Percentiles rank a stretch among this genome's conserved stretches.
Conservation (phyloP, 2,888 invertebrate species). For the Dolichopus griseipennis region DNA sequence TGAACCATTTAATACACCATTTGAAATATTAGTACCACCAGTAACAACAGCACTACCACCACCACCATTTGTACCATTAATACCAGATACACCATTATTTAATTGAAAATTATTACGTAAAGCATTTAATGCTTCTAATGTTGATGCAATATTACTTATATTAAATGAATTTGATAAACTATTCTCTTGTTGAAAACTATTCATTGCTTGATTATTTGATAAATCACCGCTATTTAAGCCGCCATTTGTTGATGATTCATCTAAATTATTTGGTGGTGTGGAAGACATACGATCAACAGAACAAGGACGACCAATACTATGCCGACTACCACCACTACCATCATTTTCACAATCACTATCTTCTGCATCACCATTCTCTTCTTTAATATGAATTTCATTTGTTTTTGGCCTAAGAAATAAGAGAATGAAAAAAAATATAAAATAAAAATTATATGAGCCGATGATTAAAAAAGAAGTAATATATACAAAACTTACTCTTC, state of each 20-base stretch:
- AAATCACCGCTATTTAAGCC: slow-evolving; percentile 14
- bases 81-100: slow-evolving; percentile 12
- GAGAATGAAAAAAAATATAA: neutral
- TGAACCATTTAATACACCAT: slow-evolving; percentile 30
- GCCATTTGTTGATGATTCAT: slow-evolving; percentile 21
- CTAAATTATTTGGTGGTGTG: slow-evolving; percentile 20
- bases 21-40: slow-evolving; percentile 17
- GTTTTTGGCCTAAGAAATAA: neutral
- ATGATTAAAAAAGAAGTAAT: neutral
- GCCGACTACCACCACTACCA: slow-evolving; percentile 19
- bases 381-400: slow-evolving; percentile 16
- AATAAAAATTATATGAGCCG: neutral
- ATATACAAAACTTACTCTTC: slow-evolving; percentile 35
- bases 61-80: slow-evolving; percentile 8
- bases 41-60: neutral
- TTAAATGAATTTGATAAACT: slow-evolving; percentile 29
- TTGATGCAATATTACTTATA: slow-evolving; percentile 42
- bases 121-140: slow-evolving; percentile 40
- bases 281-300: slow-evolving; percentile 19
- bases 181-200: slow-evolving; percentile 29
- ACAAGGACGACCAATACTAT: slow-evolving; percentile 23
- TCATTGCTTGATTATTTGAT: slow-evolving; percentile 23
- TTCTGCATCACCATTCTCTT: slow-evolving; percentile 9
- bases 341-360: slow-evolving; percentile 18
- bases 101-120: slow-evolving; percentile 27